Base-by-base conservation (phyloP, 2,113 vertebrate species). In the Centropus bengalensis region DNA sequence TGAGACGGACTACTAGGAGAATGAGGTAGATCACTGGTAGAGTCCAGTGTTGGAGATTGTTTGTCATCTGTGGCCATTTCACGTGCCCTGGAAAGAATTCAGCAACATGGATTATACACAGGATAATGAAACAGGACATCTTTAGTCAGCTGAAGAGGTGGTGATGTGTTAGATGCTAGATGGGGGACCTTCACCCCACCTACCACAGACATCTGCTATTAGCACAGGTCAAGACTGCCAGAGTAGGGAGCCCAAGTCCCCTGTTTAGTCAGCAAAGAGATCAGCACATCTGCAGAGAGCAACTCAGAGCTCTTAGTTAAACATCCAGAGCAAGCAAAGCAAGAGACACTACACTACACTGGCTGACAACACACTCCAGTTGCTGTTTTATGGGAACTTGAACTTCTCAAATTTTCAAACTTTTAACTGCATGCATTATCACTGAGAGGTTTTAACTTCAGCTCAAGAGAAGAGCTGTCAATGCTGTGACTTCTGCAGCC, bases 61-160 rank as follows among this genome's bases (percentile, higher is more conserved):
- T 98, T 99, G 87, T 99, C 99, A 96, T 99, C 99, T 95, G 99
- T 96, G 88, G 99, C 99, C 99, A 99, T 99, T 94, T 98, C 98
- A 98, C 97, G 91, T 94, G 96, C 97, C 96, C 99, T 98, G 75
- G 73, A 84, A 92, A 70, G 54, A 89, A 79, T 75, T 81, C 54
- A 68, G 44, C 49, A 86, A 67, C 27, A n/a, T 5, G 10, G 13
- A 27, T 80, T 60, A 82, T 9, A 73, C 51, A 75, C 2, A 14
- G 12, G 16, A 16, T 36, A 33, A 20, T 52, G 15, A 91, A 89
- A 80, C 20, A 59, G 56, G 85, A 66, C 58, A 77, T 23, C 79
- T n/a, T 62, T 54, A 68, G 24, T 44, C 76, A 89, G 4, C 59
- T 55, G 33, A 74, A 63, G 32, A 62, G n/a, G 15, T 68, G 10